Evolutionary conservation across 2,888 invertebrate genomes (phyloP).

Genomic region (Apocheima hispidaria): DNA sequence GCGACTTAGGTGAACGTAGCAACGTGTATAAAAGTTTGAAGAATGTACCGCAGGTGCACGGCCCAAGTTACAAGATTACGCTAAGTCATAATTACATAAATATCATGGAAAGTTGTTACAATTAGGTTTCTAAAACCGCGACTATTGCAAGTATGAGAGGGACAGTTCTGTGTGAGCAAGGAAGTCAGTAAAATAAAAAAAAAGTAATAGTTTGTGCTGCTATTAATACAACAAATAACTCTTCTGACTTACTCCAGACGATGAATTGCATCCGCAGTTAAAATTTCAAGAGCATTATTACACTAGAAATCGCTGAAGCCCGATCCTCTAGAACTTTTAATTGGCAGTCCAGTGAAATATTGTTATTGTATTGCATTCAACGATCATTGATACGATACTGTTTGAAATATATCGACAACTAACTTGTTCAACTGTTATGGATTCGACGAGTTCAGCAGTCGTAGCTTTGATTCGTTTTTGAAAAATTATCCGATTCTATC

Average conservation of each 20-base stretch:
- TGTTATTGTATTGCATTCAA: conserved; percentile 65
- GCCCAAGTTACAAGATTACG: too few relatives aligned
- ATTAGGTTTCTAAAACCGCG: too few relatives aligned
- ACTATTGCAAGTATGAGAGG: too few relatives aligned
- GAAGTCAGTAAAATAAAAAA: not conserved
- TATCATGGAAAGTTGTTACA: too few relatives aligned
- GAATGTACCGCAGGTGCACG: too few relatives aligned
- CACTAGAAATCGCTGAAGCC: conserved; percentile 63
- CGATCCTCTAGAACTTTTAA: conserved; percentile 77
- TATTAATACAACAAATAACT: not conserved
- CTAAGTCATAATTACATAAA: too few relatives aligned
- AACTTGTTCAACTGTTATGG: conserved; percentile 41
- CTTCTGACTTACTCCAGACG: conserved; percentile 40
- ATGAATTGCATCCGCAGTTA: conserved; percentile 66
- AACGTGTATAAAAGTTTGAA: too few relatives aligned
- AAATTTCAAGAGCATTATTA: conserved; percentile 72
- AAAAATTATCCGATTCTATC: conserved; percentile 2
- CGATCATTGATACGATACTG: conserved; percentile 65
- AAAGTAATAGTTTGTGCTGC: not conserved
- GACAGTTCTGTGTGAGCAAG: not conserved
- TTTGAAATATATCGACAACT: conserved; percentile 56
- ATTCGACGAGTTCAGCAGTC: conserved; percentile 22
- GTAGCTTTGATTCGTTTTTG: conserved; percentile 22
- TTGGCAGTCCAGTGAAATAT: conserved; percentile 72
- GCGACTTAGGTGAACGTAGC: too few relatives aligned